These are phyloP conservation scores for Hesperophylax magnus DNA, from an alignment of 1,140 invertebrate genomes.

Conservation along the genomic window DNA sequence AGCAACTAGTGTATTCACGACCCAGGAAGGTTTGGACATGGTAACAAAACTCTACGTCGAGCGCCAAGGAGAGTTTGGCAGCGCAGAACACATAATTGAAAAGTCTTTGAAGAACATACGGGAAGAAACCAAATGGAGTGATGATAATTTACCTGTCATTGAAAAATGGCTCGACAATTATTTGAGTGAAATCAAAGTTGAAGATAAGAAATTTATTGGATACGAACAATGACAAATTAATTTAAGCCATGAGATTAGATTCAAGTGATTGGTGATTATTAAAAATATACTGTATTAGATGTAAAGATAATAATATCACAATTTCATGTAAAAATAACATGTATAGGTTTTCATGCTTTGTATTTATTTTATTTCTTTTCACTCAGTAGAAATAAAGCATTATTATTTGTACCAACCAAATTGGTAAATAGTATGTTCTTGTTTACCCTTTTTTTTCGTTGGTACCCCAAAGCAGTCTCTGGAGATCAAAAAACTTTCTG, in stretches of 20 bases:
- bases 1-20: conserved; percentile 79
- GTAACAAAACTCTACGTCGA: conserved; percentile 75
- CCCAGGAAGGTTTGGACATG: conserved; percentile 78
- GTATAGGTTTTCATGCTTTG: neutral
- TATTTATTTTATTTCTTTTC: conserved; percentile 35
- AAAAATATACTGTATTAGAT: too few species aligned
- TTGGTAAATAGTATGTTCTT: neutral
- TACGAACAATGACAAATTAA: conserved; percentile 44
- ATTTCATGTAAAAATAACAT: conserved; percentile 4
- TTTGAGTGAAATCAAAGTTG: conserved; percentile 59
- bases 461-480: too few species aligned
- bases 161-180: conserved; percentile 77
- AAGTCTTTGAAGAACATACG: conserved; percentile 78
- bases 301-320: conserved; percentile 6
- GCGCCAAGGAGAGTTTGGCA: conserved; percentile 75
- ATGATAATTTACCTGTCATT: conserved; percentile 79
- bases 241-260: neutral
- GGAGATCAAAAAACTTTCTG: too few species aligned
- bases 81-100: conserved; percentile 77
- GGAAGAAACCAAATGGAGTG: conserved; percentile 79
- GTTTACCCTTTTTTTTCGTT: neutral
- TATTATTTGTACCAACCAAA: neutral
- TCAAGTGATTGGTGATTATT: too few species aligned
- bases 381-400: conserved; percentile 30
- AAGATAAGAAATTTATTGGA: conserved; percentile 59